Evolutionary conservation across 2,797 vertebrate species (phyloP), one percentile per base, ranked within the genome.

Genomic region (Esox masquinongy): DNA sequence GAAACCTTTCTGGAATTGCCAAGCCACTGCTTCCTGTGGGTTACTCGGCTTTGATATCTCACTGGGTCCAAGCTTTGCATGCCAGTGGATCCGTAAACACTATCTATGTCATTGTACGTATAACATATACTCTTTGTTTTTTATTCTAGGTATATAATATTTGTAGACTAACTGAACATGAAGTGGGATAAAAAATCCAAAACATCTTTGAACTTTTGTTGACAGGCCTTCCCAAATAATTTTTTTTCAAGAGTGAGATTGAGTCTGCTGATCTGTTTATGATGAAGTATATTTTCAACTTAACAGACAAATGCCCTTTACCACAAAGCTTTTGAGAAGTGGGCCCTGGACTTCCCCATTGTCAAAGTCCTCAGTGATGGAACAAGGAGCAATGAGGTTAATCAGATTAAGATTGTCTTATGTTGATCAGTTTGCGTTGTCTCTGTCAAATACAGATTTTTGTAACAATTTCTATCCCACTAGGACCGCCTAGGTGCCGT

Each of bases 11-110:
- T 0, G 93, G 92, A 1, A 59, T 75, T 0, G 91, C 95, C 2
- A 96, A 96, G 82, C 93, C 95, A 9, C 87, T 96, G 76, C 90
- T 96, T 70, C 93, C 94, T 2, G 92, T 96, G 50, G 95, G 94
- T 9, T 53, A 12, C 5, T 69, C 84, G 0, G 86, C 89, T 0
- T 68, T 96, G 0, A 85, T 95, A 3, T 91, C 92, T 0, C 94
- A 93, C 87, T 96, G 95, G 95, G 85, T 95, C 22, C 79, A 74
- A 0, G 92, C 94, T 0, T 86, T 95, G 78, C 86, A 49, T 50
- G 64, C 66, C 0, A 87, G 85, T 0, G 76, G 69, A 17, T 86
- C 71, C 14, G 90, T 93, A 79, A 89, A 93, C 80, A 29, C 75
- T 11, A 63, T 95, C 1, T 90, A 89, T 67, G 93, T 96, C 0